Conservation (phyloP, 2,113 vertebrate genomes). For the Anser brachyrhynchus region DNA sequence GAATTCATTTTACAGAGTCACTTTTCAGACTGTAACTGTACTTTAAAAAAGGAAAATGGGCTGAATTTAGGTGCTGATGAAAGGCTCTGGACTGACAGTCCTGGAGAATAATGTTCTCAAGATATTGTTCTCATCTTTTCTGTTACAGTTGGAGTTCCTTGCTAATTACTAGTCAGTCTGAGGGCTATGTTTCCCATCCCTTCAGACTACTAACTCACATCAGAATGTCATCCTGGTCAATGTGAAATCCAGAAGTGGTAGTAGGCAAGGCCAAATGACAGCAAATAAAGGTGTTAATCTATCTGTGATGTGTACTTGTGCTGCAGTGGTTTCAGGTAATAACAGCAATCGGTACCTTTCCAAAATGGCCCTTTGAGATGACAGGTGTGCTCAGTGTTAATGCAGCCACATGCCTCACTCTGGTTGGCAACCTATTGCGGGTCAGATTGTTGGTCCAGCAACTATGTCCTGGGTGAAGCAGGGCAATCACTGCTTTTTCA, state of each 20-base stretch:
- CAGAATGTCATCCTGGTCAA: neutral
- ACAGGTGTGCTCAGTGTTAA: neutral
- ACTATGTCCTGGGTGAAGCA: neutral
- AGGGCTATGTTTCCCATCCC: neutral
- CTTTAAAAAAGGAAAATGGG: constrained; percentile 2
- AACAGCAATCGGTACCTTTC: neutral
- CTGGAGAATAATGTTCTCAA: neutral
- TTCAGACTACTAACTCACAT: neutral
- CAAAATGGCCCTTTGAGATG: neutral
- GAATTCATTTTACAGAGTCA: constrained; percentile 34
- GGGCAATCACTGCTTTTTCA: neutral
- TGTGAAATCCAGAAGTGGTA: neutral
- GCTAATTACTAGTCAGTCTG: neutral
- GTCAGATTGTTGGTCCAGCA: neutral
- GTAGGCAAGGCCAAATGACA: neutral
- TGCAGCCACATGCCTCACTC: neutral
- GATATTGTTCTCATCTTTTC: neutral
- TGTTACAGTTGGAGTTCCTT: neutral
- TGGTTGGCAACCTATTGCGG: neutral
- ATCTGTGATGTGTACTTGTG: neutral
- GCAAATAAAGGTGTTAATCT: neutral
- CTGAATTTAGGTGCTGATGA: neutral
- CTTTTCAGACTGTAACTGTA: neutral
- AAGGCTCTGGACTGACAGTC: neutral
- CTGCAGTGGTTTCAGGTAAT: neutral